A percentile compares a stretch with the other conserved stretches of the same genome.
Evolutionary conservation across 2,888 invertebrate species (phyloP).

Genomic region (Dermolepida albohirtum): DNA sequence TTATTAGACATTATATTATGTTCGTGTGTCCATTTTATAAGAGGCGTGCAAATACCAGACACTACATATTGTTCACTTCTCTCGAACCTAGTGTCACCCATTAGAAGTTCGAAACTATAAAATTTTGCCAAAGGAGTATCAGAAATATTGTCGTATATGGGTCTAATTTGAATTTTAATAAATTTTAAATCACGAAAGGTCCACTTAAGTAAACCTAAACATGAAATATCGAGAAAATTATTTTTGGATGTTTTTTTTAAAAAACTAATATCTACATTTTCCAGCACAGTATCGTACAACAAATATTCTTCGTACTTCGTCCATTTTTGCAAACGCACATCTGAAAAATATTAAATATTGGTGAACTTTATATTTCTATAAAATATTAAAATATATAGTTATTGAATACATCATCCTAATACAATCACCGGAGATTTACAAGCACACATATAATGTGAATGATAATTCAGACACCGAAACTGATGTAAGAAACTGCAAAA

Average conservation of each 20-base stretch:
- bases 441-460: too few relatives aligned
- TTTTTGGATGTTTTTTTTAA: constrained; percentile 33
- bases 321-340: constrained; percentile 59
- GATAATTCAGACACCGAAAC: too few relatives aligned
- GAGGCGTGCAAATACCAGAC: constrained; percentile 69
- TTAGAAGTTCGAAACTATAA: constrained; percentile 63
- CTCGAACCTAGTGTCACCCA: constrained; percentile 67
- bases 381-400: too few relatives aligned
- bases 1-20: constrained; percentile 53
- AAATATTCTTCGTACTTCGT: constrained; percentile 59
- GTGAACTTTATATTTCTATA: too few relatives aligned
- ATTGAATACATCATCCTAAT: too few relatives aligned
- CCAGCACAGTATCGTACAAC: constrained; percentile 52
- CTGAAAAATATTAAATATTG: constrained; percentile 49
- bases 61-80: constrained; percentile 64
- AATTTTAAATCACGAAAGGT: constrained; percentile 70
- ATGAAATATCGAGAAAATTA: constrained; percentile 55
- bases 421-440: too few relatives aligned
- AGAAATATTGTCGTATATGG: constrained; percentile 57
- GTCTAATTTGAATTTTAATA: constrained; percentile 66
- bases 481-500: too few relatives aligned
- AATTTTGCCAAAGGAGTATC: constrained; percentile 47
- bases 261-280: neutral
- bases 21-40: constrained; percentile 60
- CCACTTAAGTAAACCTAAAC: constrained; percentile 66